Base-by-base conservation (phyloP, 2,888 invertebrate species). In the Agrilus cyanescens region DNA sequence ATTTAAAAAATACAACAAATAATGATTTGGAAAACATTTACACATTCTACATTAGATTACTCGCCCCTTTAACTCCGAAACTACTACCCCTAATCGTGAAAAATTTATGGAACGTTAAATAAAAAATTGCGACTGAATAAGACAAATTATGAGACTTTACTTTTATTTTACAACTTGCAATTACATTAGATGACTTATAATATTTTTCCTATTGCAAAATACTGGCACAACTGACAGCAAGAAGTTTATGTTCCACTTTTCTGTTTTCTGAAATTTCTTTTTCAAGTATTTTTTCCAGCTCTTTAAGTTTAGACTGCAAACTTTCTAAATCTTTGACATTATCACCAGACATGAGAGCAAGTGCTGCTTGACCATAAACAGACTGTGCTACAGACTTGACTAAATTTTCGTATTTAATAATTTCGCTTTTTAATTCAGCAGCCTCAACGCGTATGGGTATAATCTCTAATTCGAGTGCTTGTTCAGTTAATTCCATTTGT, bases 401-500 rank as follows among this genome's bases (percentile, higher is more conserved):
- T 16, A 63, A 47, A 14, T 56, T 53, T 37, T 57, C 46, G 41
- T 63, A 63, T 40, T 61, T 59, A 20, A 51, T 51, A 14, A 66
- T 50, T 43, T 66, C 62, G 6, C 57, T 49, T 35, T 53, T 57
- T 14, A 65, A 48, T 49, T 64, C 59, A 38, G 49, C 53, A 3
- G 61, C 61, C 38, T 57, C 41, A 12, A 55, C 52, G 41, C 65
- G 46, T 50, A 59, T 60, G 44, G 58, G 50, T 25, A 25, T 25
- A 10, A 25, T 25, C 1, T 60, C 59, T 29, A 66, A 45, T 38
- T 62, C 57, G 43, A 63, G 62, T 59, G 61, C 63, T 34, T 54
- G 53, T 44, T 58, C 55, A 4, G 59, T 60, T 31, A 66, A 52
- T 43, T 61, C 59, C 12, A 66, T 66, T 56, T 66, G 66, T 43